phyloP scores from a whole-genome alignment of 2,888 invertebrate species.

The Aquatica leii region DNA sequence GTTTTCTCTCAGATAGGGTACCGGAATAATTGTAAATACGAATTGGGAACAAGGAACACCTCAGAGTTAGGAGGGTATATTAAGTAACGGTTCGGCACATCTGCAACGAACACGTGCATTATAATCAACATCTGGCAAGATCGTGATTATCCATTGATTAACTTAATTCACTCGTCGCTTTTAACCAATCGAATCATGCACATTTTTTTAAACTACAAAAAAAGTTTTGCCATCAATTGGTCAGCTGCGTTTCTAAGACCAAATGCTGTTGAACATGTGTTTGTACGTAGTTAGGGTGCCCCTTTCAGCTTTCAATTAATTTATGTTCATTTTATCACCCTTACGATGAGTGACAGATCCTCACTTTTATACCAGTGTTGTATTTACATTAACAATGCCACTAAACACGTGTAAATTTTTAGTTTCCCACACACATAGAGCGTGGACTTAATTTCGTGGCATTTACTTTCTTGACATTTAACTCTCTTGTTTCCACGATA shows the following conservation, averaged over 20 bases:
- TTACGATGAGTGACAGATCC: slow-evolving; percentile 28
- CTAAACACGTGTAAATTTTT: slow-evolving; percentile 24
- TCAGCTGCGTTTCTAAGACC: slow-evolving; percentile 28
- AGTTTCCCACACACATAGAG: slow-evolving; percentile 22
- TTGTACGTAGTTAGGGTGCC: slow-evolving; percentile 29
- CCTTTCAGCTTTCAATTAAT: slow-evolving; percentile 34
- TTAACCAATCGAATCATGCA: not conserved
- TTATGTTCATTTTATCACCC: slow-evolving; percentile 31
- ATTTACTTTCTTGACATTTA: slow-evolving; percentile 27
- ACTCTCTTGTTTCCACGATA: slow-evolving; percentile 38
- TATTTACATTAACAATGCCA: slow-evolving; percentile 20
- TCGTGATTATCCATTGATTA: slow-evolving; percentile 47
- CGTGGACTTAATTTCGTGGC: slow-evolving; percentile 34
- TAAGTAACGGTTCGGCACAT: slow-evolving; percentile 53
- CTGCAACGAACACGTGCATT: slow-evolving; percentile 52
- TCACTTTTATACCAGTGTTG: slow-evolving; percentile 28
- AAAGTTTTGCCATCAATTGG: slow-evolving; percentile 6
- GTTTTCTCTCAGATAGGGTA: slow-evolving; percentile 1
- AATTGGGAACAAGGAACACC: slow-evolving; percentile 18
- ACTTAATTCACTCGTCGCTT: not conserved
- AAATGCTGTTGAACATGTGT: slow-evolving; percentile 34
- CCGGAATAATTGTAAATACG: slow-evolving; percentile 15
- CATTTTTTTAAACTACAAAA: not conserved
- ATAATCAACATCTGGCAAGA: slow-evolving; percentile 50
- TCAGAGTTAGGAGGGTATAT: slow-evolving; percentile 34